A percentile compares a stretch with the other conserved stretches of the same genome.
Evolutionary conservation across 1,140 invertebrate genomes (phyloP).

Genomic region (Littorina saxatilis): DNA sequence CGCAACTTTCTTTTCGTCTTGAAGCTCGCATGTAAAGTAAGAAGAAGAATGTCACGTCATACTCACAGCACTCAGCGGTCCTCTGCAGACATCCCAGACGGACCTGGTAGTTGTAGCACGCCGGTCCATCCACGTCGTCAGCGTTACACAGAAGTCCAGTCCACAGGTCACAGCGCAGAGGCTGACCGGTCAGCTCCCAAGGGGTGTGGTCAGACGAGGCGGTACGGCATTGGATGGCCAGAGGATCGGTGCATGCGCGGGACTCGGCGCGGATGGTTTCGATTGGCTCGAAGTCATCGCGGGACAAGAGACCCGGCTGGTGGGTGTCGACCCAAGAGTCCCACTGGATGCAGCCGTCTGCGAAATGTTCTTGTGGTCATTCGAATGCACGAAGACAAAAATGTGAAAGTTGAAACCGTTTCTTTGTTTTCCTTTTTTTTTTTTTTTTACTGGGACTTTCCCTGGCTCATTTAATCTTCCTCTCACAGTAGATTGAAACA

Average conservation of each 20-base stretch:
- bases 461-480: no score
- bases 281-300: slow-evolving; percentile 55
- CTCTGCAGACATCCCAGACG: slow-evolving; percentile 67
- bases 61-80: slow-evolving; percentile 59
- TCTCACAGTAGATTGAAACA: no score
- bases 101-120: slow-evolving; percentile 70
- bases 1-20: no score
- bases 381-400: no score
- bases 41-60: no score
- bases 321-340: slow-evolving; percentile 56
- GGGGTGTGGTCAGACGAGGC: slow-evolving; percentile 45
- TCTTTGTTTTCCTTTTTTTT: no score
- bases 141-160: slow-evolving; percentile 82
- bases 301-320: slow-evolving; percentile 45
- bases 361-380: not conserved
- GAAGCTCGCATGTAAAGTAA: no score
- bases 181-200: slow-evolving; percentile 73
- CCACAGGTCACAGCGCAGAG: slow-evolving; percentile 85
- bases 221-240: slow-evolving; percentile 66
- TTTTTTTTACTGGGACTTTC: no score
- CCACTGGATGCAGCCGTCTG: slow-evolving; percentile 56
- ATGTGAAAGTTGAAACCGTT: no score
- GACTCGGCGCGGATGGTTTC: slow-evolving; percentile 49
- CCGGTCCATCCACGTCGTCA: slow-evolving; percentile 47
- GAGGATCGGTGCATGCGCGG: slow-evolving; percentile 52